phyloP scores from a whole-genome alignment of 2,797 vertebrate species.

The Orientallactaga sibirica region DNA sequence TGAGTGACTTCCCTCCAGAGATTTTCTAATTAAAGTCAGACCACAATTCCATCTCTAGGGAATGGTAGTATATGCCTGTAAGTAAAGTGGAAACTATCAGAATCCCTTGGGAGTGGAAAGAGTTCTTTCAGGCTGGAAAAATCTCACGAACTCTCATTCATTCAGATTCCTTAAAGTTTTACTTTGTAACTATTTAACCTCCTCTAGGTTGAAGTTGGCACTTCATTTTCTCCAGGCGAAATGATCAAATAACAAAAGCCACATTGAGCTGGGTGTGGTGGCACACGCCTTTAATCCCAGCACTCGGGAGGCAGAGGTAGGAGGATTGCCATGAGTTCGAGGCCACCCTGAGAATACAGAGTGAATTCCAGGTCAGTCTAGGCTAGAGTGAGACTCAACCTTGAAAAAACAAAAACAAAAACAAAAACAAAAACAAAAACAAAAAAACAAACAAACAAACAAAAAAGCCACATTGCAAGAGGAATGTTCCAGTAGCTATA shows the following conservation, averaged over 20 bases:
- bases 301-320: no score
- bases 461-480: background rate
- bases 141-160: slow-evolving; percentile 46
- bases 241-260: slow-evolving; percentile 38
- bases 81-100: slow-evolving; percentile 42
- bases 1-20: slow-evolving; percentile 58
- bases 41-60: slow-evolving; percentile 64
- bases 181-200: slow-evolving; percentile 35
- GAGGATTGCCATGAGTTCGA: no score
- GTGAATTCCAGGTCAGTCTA: no score
- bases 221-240: slow-evolving; percentile 52
- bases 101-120: background rate
- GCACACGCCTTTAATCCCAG: no score
- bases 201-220: background rate
- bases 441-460: no score
- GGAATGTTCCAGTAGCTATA: slow-evolving; percentile 25
- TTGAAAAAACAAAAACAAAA: no score
- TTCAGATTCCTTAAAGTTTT: slow-evolving; percentile 32
- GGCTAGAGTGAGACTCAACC: no score
- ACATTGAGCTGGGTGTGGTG: no score
- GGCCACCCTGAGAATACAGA: no score
- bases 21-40: slow-evolving; percentile 73
- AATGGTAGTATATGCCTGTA: background rate
- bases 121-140: background rate
- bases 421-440: no score